Percentiles rank a stretch among this genome's conserved stretches.
Evolutionary conservation across 1,140 invertebrate species (phyloP).

Genomic region (Diploscapter pachys): DNA sequence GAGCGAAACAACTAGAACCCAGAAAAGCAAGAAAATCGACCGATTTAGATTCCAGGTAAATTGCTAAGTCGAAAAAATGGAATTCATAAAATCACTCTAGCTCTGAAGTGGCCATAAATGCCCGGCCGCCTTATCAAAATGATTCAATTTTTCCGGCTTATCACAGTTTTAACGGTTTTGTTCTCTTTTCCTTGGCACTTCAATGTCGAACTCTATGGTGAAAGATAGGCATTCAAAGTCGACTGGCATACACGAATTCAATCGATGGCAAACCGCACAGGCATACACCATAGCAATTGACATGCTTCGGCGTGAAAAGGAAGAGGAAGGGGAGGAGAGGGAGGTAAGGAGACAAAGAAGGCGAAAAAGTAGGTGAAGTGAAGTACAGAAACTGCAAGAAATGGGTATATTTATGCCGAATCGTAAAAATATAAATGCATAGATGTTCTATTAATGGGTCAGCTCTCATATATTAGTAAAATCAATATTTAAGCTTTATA

Average conservation of each 20-base stretch:
- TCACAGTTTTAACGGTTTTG: not conserved
- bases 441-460: not conserved
- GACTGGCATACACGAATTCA: conserved; percentile 2
- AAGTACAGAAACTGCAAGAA: not conserved
- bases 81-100: not conserved
- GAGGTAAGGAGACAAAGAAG: not conserved
- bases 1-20: not conserved
- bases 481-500: not conserved
- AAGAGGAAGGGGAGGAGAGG: not conserved
- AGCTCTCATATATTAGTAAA: not conserved
- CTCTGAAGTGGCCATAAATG: not conserved
- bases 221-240: not conserved
- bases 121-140: not conserved
- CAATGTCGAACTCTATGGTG: not conserved
- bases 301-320: not conserved
- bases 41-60: not conserved
- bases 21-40: not conserved
- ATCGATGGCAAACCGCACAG: not conserved
- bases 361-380: not conserved
- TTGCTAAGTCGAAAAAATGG: not conserved
- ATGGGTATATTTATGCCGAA: not conserved
- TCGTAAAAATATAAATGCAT: not conserved
- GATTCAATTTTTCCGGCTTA: not conserved
- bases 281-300: conserved; percentile 9
- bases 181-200: not conserved